Evolutionary conservation across 2,797 vertebrate genomes (phyloP), one percentile per base, ranked within the genome.

Genomic region (Pygocentrus nattereri): DNA sequence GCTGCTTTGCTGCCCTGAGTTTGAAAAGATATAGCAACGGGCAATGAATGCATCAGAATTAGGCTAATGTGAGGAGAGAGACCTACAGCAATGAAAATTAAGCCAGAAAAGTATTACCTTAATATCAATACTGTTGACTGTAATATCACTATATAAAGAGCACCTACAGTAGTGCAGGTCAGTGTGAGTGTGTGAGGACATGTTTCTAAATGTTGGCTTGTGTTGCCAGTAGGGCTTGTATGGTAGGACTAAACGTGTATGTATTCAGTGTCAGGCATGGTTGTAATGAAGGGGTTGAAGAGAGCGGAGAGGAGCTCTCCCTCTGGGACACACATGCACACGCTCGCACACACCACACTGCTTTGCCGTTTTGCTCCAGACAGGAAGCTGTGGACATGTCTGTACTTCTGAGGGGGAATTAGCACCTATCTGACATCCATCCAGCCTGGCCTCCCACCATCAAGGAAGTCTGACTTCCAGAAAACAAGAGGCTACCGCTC

Each of bases 401-500:
- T 85, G n/a, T 54, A 54, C 70, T n/a, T 79, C 75, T 84, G 77
- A 87, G 78, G 58, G 72, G 79, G 71, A 88, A 77, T 79, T 77
- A 84, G 41, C 76, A 78, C 67, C 58, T 75, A 73, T 80, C 75
- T 82, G 69, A 81, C 71, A 65, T 84, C 79, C 81, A 82, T 67
- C 65, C 75, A 52, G 74, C 77, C 62, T 81, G 82, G 85, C 85
- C 76, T 79, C 76, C 74, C 78, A 81, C 74, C 50, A 68, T 82
- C 74, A 83, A 74, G 65, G 81, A 87, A 81, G 78, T 88, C 49
- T 73, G 65, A 74, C 76, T 76, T 76, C 61, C 82, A 88, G 86
- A 86, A 78, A 49, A 72, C 62, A 74, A 64, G 78, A 86, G 61
- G 67, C 25, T 38, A 6, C 56, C 67, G 52, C 47, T n/a, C 59